Base-by-base conservation (phyloP, 2,888 invertebrate genomes). In the Rhagonycha lutea region DNA sequence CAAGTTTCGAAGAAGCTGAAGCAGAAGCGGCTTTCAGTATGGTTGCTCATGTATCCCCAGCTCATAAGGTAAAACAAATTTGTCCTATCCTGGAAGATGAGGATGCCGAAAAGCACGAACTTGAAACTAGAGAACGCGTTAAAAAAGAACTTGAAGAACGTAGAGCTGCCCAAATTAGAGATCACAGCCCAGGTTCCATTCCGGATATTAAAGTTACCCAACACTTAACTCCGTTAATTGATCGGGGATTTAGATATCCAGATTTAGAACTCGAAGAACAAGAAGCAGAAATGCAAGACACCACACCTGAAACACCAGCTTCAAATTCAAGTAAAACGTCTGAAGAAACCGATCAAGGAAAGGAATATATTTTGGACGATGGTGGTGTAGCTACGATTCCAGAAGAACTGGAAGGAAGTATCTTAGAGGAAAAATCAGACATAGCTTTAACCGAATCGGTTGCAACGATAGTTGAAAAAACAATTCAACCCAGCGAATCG, bases 251-350 rank as follows among this genome's bases (percentile, higher is more conserved):
- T 80, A 85, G 85, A 72, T 89, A 89, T 79, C 89, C 89, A n/a
- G 89, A 89, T 80, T 82, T 89, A 76, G 89, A 89, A 79, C 78
- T 88, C 65, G 88, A 89, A 82, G 87, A 87, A 70, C 85, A 88
- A 79, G 87, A 87, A 78, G 82, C 84, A 73, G 79, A 83, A 60
- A 78, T 80, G 61, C 87, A 89, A 82, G 81, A 89, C 70, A 90
- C 90, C 10, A 91, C 91, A 3, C 91, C 91, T 4, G 91, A 91
- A 80, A 91, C 91, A 29, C 92, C 92, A 29, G 89, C 90, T 75
- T 92, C 92, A 14, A 89, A 89, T 62, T 92, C 92, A 0, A 92
- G 92, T 82, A 91, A 91, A 85, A 92, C 91, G 83, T 92, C 92
- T 5, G 89, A 92, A 77, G 92, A 92, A 72, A 91, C 92, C 18